phyloP scores from a whole-genome alignment of 2,113 vertebrate species.

The Scophthalmus maximus region DNA sequence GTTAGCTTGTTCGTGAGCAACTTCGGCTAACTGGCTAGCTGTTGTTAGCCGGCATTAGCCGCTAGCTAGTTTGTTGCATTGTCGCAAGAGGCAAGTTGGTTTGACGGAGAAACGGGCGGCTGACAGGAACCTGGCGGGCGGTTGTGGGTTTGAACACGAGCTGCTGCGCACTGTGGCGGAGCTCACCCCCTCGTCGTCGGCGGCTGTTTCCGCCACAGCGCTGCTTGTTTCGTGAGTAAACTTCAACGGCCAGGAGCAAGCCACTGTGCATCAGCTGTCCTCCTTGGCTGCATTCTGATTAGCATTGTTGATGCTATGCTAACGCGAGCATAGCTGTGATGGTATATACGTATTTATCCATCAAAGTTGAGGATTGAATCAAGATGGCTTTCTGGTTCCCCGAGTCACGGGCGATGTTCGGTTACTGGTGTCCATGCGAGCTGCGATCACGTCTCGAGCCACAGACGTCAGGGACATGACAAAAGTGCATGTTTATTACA shows the following conservation, averaged over 20 bases:
- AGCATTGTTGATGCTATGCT: too few relatives aligned
- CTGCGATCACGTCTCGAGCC: background rate
- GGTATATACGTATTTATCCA: too few relatives aligned
- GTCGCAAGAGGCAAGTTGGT: conserved; percentile 34
- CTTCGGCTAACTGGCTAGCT: conserved; percentile 60
- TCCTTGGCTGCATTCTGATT: too few relatives aligned
- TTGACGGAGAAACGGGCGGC: background rate
- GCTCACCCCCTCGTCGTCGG: too few relatives aligned
- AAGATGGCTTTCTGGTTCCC: too few relatives aligned
- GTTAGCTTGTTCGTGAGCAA: conserved; percentile 36
- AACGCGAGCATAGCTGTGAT: too few relatives aligned
- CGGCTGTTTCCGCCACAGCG: too few relatives aligned
- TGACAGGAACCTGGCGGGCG: background rate
- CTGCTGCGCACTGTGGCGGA: background rate
- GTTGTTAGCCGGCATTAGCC: conserved; percentile 64
- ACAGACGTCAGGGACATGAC: background rate
- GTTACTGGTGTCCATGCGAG: background rate
- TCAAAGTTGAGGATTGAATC: too few relatives aligned
- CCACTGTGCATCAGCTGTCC: background rate
- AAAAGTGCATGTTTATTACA: too few relatives aligned
- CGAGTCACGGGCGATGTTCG: too few relatives aligned
- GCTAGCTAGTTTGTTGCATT: conserved; percentile 32
- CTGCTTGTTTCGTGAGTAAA: too few relatives aligned
- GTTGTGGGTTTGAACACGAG: background rate
- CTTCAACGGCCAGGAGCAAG: background rate